Evolutionary conservation across 1,140 invertebrate genomes (phyloP), one percentile per base, ranked within the genome.

Genomic region (Tribolium castaneum): DNA sequence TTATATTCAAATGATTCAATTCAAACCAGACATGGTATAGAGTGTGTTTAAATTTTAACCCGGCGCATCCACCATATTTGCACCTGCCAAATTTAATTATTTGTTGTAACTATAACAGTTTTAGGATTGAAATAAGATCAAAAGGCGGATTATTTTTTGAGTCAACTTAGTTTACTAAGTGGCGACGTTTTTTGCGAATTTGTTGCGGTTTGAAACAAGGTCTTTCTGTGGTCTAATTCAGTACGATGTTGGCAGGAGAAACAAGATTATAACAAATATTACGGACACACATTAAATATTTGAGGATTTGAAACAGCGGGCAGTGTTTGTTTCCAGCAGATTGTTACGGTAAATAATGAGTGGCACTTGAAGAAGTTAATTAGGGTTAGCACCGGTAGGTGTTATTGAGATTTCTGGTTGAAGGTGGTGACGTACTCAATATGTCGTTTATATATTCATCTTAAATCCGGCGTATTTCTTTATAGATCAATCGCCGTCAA

Each of bases 401-500:
- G 59, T 12, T 66, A 12, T 66, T 66, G 4, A 13, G 10, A 3
- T 16, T 12, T 19, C 52, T 54, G 52, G n/a, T 9, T 30, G 7
- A 5, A 14, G 16, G 13, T 35, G 6, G 59, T 66, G 59, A 66
- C 13, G 19, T 25, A 54, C 71, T 73, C 50, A 73, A 73, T 73
- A 52, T 73, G 71, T 73, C 71, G 71, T 50, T 54, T 73, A 52
- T 52, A 54, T 73, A 30, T 22, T 49, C 49, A 30, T 73, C 52
- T n/a, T n/a, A 73, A 73, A 73, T 34, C 52, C 50, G 22, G 6
- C 22, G 50, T 73, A 54, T 52, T 73, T 52, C 71, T 73, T 73
- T 73, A 52, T 54, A 73, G 71, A 73, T 73, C 71, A 73, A 73
- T 73, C 71, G 71, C 19, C 71, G 71, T 73, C 71, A 49, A 73